A percentile compares a stretch with the other conserved stretches of the same genome.
Conservation (phyloP, 2,888 invertebrate genomes). For the Auanema sp. region DNA sequence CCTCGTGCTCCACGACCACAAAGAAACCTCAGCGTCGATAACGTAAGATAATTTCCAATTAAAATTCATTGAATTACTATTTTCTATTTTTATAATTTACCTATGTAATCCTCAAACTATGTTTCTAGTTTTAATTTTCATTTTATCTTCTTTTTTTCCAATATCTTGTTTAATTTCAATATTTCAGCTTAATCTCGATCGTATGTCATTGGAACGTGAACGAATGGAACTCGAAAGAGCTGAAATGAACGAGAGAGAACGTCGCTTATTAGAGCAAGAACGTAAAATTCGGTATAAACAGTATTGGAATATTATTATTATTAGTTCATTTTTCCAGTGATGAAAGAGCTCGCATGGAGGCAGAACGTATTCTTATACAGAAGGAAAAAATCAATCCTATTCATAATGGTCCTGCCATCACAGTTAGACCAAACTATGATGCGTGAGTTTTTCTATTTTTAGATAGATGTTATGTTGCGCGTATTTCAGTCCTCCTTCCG, state of each 20-base stretch:
- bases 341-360: constrained; percentile 52
- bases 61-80: too few species aligned
- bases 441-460: constrained; percentile 12
- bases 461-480: not conserved
- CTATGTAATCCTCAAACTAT: not conserved
- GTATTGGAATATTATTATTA: not conserved
- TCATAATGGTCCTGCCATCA: too few species aligned
- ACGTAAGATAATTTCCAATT: constrained; percentile 26
- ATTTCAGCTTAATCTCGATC: constrained; percentile 61
- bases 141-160: constrained; percentile 5
- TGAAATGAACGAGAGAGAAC: constrained; percentile 58
- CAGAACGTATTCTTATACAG: constrained; percentile 39
- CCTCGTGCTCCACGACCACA: constrained; percentile 31
- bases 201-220: constrained; percentile 60
- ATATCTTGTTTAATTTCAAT: not conserved
- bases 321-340: constrained; percentile 33
- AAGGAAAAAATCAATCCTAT: constrained; percentile 23
- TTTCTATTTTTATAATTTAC: not conserved
- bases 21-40: constrained; percentile 44
- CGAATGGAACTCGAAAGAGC: constrained; percentile 60
- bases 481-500: constrained; percentile 16
- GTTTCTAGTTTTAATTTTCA: not conserved
- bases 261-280: constrained; percentile 55
- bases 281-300: constrained; percentile 30
- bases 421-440: constrained; percentile 5